Evolutionary conservation across 2,797 vertebrate species (phyloP).

Genomic region (Danio aesculapii): DNA sequence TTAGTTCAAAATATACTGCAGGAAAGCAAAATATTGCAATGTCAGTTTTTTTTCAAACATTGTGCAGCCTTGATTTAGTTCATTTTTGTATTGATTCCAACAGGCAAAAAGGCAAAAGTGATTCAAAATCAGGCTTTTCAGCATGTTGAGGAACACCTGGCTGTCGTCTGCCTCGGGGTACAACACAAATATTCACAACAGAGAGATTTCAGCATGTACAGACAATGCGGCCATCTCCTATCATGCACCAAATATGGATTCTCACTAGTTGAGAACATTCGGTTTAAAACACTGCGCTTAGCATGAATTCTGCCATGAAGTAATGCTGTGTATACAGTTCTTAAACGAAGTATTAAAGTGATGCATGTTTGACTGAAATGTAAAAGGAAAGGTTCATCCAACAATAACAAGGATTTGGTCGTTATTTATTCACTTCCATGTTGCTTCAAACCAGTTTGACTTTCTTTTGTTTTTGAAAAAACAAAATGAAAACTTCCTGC

Average conservation of each 20-base stretch:
- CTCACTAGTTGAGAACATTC: neutral
- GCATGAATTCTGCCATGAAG: neutral
- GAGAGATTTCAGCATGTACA: slow-evolving; percentile 18
- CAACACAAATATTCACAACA: slow-evolving; percentile 39
- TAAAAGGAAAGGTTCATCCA: neutral
- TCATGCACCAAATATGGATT: neutral
- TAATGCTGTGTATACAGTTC: neutral
- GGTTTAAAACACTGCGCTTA: neutral
- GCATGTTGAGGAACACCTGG: slow-evolving; percentile 44
- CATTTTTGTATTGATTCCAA: neutral
- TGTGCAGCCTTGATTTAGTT: neutral
- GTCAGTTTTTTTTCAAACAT: too few relatives aligned
- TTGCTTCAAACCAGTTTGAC: neutral
- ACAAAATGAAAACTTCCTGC: neutral
- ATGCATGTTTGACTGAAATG: neutral
- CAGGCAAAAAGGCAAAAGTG: neutral
- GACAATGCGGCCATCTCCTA: neutral
- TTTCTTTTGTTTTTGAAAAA: neutral
- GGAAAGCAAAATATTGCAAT: too few relatives aligned
- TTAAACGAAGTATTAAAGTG: neutral
- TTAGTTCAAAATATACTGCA: too few relatives aligned
- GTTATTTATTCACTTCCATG: neutral
- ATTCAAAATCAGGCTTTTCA: neutral
- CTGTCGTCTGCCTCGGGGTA: slow-evolving; percentile 4
- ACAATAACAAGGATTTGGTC: neutral